Evolutionary conservation across 1,140 invertebrate genomes (phyloP).

Genomic region (Mylabris phalerata): DNA sequence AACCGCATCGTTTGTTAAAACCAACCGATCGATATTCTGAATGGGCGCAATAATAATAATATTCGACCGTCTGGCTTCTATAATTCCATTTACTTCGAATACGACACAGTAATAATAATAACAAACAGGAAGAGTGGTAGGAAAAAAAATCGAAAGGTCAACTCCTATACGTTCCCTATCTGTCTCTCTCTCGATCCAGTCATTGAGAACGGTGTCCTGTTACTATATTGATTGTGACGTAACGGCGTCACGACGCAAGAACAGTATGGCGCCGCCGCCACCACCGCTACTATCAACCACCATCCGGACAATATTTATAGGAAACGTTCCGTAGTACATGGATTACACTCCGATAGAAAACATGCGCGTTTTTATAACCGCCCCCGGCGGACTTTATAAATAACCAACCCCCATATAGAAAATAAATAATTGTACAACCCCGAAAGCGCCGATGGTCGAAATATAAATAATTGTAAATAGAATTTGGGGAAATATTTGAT

Average conservation of each 20-base stretch:
- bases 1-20: too few species aligned
- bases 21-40: too few species aligned
- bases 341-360: slow-evolving; percentile 14
- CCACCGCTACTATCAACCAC: slow-evolving; percentile 21
- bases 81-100: too few species aligned
- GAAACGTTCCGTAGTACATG: too few species aligned
- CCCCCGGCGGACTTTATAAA: neutral
- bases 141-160: slow-evolving; percentile 22
- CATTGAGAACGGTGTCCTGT: slow-evolving; percentile 9
- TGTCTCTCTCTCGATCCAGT: neutral
- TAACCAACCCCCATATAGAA: neutral
- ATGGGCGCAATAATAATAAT: too few species aligned
- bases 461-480: neutral
- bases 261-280: slow-evolving; percentile 30
- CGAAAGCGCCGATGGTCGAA: neutral
- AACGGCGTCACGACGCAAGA: slow-evolving; percentile 31
- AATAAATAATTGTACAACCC: neutral
- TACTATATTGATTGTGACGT: slow-evolving; percentile 38
- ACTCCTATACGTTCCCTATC: neutral
- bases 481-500: too few species aligned
- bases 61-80: too few species aligned
- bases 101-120: too few species aligned
- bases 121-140: slow-evolving; percentile 20
- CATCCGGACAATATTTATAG: too few species aligned
- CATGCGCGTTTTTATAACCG: slow-evolving; percentile 12